Percentiles rank a stretch among this genome's conserved stretches.
These are phyloP conservation scores for Muscina levida DNA, from an alignment of 2,888 invertebrate genomes.

Conservation along the genomic window DNA sequence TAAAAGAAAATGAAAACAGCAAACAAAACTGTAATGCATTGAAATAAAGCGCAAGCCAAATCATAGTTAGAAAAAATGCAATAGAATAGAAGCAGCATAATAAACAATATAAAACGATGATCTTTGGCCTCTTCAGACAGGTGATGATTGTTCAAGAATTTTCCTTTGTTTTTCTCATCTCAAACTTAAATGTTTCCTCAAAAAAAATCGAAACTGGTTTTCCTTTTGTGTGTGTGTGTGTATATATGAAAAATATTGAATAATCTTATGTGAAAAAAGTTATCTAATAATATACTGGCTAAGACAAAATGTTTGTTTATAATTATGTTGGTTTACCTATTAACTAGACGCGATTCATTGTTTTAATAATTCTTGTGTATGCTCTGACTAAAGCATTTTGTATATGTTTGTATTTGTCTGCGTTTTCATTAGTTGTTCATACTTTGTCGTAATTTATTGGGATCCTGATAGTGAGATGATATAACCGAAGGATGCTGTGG, in stretches of 20 bases:
- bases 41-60: slow-evolving; percentile 47
- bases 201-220: slow-evolving; percentile 33
- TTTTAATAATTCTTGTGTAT: no score
- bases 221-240: slow-evolving; percentile 16
- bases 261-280: slow-evolving; percentile 8
- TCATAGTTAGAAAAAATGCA: background rate
- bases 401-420: slow-evolving; percentile 56
- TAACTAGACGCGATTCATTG: no score
- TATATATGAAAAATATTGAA: slow-evolving; percentile 35
- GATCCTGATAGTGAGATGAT: slow-evolving; percentile 83
- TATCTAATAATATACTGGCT: slow-evolving; percentile 49
- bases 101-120: slow-evolving; percentile 48
- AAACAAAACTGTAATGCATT: slow-evolving; percentile 37
- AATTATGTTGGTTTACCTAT: slow-evolving; percentile 42
- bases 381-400: background rate
- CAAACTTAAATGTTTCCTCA: slow-evolving; percentile 10
- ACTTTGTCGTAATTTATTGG: slow-evolving; percentile 82
- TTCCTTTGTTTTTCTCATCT: background rate
- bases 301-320: slow-evolving; percentile 54
- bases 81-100: slow-evolving; percentile 31
- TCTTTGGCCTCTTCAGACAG: slow-evolving; percentile 61
- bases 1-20: slow-evolving; percentile 19
- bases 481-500: slow-evolving; percentile 88
- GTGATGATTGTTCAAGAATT: slow-evolving; percentile 41
- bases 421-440: slow-evolving; percentile 76